Percentiles rank a stretch among this genome's conserved stretches.
These are phyloP conservation scores for Drosophila ercepeae DNA, from an alignment of 1,140 invertebrate species.

Conservation along the genomic window DNA sequence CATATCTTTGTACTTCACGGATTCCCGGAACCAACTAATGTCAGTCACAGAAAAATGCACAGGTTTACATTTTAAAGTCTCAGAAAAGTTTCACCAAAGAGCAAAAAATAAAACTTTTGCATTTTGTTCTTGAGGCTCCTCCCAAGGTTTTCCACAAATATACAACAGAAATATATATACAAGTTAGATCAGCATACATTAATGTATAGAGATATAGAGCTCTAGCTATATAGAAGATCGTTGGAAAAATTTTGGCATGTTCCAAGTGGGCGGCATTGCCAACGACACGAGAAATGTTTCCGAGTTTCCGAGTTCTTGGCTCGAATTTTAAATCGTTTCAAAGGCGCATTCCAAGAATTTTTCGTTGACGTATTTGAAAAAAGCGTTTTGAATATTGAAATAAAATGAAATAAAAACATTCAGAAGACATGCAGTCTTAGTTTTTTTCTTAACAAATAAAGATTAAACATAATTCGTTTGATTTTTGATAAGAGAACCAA, in stretches of 20 bases:
- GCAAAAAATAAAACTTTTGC: slow-evolving; percentile 26
- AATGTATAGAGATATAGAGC: no score
- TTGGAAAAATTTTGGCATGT: slow-evolving; percentile 51
- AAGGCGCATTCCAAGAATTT: slow-evolving; percentile 77
- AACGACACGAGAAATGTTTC: slow-evolving; percentile 68
- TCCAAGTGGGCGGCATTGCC: slow-evolving; percentile 67
- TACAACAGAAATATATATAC: slow-evolving; percentile 34
- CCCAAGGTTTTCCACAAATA: slow-evolving; percentile 64
- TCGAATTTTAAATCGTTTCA: slow-evolving; percentile 73
- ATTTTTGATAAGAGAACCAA: slow-evolving; percentile 9
- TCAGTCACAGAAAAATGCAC: slow-evolving; percentile 62
- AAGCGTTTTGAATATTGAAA: no score
- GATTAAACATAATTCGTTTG: background rate
- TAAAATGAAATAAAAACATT: no score
- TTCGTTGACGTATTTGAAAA: slow-evolving; percentile 73
- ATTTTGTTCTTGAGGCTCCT: slow-evolving; percentile 68
- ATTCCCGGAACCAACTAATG: slow-evolving; percentile 67
- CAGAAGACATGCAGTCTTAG: no score
- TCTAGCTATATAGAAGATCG: background rate
- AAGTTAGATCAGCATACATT: slow-evolving; percentile 19
- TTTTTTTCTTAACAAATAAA: background rate
- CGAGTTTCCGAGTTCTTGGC: slow-evolving; percentile 79
- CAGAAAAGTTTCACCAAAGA: slow-evolving; percentile 28
- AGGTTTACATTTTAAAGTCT: slow-evolving; percentile 69
- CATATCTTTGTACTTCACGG: slow-evolving; percentile 9